Evolutionary conservation across 2,888 invertebrate species (phyloP).

Genomic region (Agonopterix subpropinquella): DNA sequence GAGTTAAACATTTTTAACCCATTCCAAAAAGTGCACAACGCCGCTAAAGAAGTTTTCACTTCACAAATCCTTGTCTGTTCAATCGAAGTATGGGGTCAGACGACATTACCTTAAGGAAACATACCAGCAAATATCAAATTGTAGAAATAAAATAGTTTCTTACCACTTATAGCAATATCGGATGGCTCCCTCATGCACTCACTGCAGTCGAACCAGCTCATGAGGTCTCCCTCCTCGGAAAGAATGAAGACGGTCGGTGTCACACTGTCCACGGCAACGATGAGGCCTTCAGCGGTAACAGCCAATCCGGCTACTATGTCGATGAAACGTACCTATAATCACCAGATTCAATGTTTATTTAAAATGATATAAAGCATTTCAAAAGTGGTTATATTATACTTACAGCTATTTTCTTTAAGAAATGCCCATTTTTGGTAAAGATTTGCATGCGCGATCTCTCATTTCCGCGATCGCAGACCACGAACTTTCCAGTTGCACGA

Average conservation of each 20-base stretch:
- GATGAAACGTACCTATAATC: conserved; percentile 79
- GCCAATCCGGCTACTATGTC: conserved; percentile 96
- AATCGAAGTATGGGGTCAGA: too few species aligned
- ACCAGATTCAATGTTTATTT: neutral
- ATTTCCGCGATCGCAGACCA: conserved; percentile 98
- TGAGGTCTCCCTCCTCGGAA: conserved; percentile 92
- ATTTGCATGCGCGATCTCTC: conserved; percentile 98
- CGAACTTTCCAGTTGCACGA: conserved; percentile 90
- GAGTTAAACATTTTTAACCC: too few species aligned
- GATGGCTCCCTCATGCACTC: conserved; percentile 98
- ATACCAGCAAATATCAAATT: too few species aligned
- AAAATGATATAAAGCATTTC: neutral
- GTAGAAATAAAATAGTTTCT: conserved; percentile 18
- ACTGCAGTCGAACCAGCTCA: conserved; percentile 98
- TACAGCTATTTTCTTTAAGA: conserved; percentile 94
- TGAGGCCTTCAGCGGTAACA: conserved; percentile 93
- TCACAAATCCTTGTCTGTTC: too few species aligned
- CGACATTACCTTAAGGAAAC: too few species aligned
- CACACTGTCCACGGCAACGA: conserved; percentile 97
- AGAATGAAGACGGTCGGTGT: conserved; percentile 97
- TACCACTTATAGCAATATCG: conserved; percentile 96
- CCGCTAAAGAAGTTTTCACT: too few species aligned
- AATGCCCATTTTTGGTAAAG: conserved; percentile 96
- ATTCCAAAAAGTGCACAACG: too few species aligned
- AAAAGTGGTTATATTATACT: conserved; percentile 14